A percentile compares a stretch with the other conserved stretches of the same genome.
Conservation (phyloP, 1,140 invertebrate species). For the Scaptomyza montana region DNA sequence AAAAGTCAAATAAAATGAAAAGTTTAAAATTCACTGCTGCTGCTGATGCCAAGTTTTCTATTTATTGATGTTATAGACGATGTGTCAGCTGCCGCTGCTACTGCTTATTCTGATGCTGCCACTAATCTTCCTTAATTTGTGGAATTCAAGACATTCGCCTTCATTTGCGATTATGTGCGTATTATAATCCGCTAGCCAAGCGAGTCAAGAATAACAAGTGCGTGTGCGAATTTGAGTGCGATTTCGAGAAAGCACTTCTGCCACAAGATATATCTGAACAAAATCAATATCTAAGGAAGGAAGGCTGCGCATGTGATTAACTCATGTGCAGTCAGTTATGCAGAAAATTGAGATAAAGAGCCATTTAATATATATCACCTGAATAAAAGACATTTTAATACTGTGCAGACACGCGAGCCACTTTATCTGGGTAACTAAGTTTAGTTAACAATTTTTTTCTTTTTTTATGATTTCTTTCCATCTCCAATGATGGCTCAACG, state of each 20-base stretch:
- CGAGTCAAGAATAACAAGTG: constrained; percentile 38
- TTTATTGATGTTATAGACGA: constrained; percentile 6
- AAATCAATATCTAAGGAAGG: constrained; percentile 65
- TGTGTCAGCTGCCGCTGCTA: constrained; percentile 19
- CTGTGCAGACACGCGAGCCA: constrained; percentile 35
- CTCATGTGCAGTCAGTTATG: constrained; percentile 72
- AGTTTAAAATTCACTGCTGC: constrained; percentile 19
- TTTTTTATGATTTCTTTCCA: constrained; percentile 1
- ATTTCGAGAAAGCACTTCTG: background rate
- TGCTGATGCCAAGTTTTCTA: constrained; percentile 25
- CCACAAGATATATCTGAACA: constrained; percentile 16
- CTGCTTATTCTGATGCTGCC: constrained; percentile 10
- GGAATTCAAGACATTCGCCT: constrained; percentile 79
- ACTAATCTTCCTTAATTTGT: constrained; percentile 64
- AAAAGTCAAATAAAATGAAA: constrained; percentile 49
- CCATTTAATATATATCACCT: constrained; percentile 71
- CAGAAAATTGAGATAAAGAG: constrained; percentile 72
- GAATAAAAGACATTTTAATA: constrained; percentile 75
- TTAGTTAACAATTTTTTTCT: background rate
- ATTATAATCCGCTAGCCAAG: constrained; percentile 69
- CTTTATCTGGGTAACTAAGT: constrained; percentile 26
- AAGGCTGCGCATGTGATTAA: constrained; percentile 66
- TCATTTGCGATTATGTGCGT: constrained; percentile 68
- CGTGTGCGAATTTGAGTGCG: background rate
- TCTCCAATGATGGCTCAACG: constrained; percentile 51